phyloP scores from a whole-genome alignment of 2,113 vertebrate genomes.

The Zootoca vivipara region DNA sequence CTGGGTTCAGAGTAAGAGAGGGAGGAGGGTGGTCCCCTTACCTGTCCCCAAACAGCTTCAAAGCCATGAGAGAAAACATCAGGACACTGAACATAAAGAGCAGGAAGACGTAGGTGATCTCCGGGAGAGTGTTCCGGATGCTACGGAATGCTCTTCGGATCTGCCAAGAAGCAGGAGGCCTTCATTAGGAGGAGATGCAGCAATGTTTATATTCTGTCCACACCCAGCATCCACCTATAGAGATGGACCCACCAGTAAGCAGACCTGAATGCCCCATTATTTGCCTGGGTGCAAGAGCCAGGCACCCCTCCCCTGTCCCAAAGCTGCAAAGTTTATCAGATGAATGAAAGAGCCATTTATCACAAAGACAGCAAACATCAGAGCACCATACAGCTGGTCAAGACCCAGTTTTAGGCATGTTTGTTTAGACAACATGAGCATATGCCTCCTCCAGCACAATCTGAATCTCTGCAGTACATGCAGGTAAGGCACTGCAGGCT shows the following conservation, averaged over 20 bases:
- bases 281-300: neutral
- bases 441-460: neutral
- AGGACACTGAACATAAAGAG: conserved; percentile 93
- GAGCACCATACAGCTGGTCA: neutral
- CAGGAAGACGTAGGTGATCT: conserved; percentile 89
- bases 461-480: neutral
- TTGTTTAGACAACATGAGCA: neutral
- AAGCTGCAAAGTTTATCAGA: neutral
- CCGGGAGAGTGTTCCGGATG: conserved; percentile 89
- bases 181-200: neutral
- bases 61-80: conserved; percentile 92
- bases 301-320: neutral
- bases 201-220: neutral
- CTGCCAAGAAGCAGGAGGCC: conserved; percentile 62
- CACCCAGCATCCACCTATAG: neutral
- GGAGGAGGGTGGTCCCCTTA: conserved; percentile 35
- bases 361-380: neutral
- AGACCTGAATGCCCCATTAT: too few relatives aligned
- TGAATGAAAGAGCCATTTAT: neutral
- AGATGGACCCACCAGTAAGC: neutral
- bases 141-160: conserved; percentile 89
- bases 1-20: too few relatives aligned
- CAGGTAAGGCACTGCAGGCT: neutral
- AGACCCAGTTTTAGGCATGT: too few relatives aligned
- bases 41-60: conserved; percentile 91